A percentile compares a stretch with the other conserved stretches of the same genome.
Evolutionary conservation across 2,113 vertebrate species (phyloP).

Genomic region (Pogona vitticeps): DNA sequence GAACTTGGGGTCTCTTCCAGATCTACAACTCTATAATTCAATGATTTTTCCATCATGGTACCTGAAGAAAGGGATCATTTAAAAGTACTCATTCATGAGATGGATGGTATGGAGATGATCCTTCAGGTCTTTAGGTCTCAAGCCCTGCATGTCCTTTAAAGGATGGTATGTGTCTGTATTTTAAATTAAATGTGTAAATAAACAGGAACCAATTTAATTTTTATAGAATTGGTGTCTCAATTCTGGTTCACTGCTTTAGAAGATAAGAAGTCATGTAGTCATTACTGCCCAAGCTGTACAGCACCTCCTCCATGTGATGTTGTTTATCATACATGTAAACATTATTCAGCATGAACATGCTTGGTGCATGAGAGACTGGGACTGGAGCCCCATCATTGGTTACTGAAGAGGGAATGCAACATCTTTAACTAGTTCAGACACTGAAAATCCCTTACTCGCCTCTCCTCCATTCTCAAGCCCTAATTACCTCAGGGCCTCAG

Average conservation of each 20-base stretch:
- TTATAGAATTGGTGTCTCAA: not conserved
- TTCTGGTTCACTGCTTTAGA: not conserved
- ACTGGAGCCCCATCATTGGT: rapidly evolving
- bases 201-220: not conserved
- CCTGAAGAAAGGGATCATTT: not conserved
- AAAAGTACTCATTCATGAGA: not conserved
- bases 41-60: not conserved
- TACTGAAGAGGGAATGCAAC: not conserved
- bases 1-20: too few relatives aligned
- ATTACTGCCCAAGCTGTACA: not conserved
- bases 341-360: not conserved
- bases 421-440: rapidly evolving
- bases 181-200: not conserved
- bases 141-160: not conserved
- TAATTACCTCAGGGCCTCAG: conserved; percentile 39
- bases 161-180: not conserved
- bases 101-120: not conserved
- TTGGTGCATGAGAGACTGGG: not conserved
- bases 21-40: too few relatives aligned
- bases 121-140: not conserved
- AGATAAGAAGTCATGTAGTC: too few relatives aligned
- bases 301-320: not conserved
- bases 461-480: conserved; percentile 9
- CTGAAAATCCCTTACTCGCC: conserved; percentile 7
- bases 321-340: not conserved